Percentiles rank a stretch among this genome's conserved stretches.
Evolutionary conservation across 2,888 invertebrate species (phyloP).

Genomic region (Cephus spinipes): DNA sequence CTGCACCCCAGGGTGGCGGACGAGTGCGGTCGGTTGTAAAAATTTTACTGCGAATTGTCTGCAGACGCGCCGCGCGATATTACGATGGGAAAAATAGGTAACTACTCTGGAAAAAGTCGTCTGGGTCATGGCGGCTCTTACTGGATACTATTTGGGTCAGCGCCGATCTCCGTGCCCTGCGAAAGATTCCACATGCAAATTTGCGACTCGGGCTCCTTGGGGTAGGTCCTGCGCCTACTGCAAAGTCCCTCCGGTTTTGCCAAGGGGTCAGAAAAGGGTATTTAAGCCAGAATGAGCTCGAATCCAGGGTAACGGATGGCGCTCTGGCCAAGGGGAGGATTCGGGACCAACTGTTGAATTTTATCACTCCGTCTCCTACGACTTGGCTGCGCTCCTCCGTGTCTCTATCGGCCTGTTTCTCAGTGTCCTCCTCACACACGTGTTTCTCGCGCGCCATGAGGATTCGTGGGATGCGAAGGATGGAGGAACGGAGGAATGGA

Average conservation of each 20-base stretch:
- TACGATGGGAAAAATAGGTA: conserved; percentile 63
- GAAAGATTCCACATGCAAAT: background rate
- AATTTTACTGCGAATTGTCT: conserved; percentile 68
- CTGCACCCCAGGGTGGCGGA: conserved; percentile 30
- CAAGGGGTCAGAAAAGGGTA: too few relatives aligned
- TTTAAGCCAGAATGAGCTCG: too few relatives aligned
- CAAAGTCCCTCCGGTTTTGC: too few relatives aligned
- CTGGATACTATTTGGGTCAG: conserved; percentile 12
- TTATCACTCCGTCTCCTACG: conserved; percentile 47
- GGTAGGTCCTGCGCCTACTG: too few relatives aligned
- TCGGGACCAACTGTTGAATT: conserved; percentile 62
- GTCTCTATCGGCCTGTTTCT: conserved; percentile 7
- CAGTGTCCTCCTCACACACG: conserved; percentile 14
- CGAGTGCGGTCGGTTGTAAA: conserved; percentile 52
- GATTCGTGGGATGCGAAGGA: too few relatives aligned
- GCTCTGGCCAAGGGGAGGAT: conserved; percentile 25
- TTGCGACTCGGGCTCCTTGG: too few relatives aligned
- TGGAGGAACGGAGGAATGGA: background rate
- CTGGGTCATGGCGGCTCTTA: conserved; percentile 54
- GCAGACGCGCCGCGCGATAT: conserved; percentile 58
- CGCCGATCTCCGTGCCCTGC: conserved; percentile 12
- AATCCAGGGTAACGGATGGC: too few relatives aligned
- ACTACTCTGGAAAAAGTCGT: conserved; percentile 59
- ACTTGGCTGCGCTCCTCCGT: background rate
- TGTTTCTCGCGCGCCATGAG: conserved; percentile 22